Conservation (phyloP, 1,140 invertebrate species). For the Sitodiplosis mosellana region DNA sequence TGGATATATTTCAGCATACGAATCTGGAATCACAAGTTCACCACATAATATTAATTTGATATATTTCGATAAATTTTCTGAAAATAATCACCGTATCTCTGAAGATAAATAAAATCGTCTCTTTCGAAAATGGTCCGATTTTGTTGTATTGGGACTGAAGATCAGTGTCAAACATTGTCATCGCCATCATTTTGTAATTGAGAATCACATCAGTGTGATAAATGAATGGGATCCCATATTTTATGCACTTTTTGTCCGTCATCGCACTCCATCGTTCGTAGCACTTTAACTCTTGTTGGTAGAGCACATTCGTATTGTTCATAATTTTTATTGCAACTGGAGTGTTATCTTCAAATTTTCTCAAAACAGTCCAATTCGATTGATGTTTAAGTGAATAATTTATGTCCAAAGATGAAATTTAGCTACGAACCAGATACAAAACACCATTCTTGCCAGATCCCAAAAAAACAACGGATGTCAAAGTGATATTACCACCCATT, state of each 20-base stretch:
- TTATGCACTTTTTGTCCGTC: neutral
- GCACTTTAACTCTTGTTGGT: constrained; percentile 1
- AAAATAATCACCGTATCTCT: constrained; percentile 1
- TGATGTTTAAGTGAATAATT: too few relatives aligned
- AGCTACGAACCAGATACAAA: too few relatives aligned
- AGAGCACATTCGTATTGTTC: too few relatives aligned
- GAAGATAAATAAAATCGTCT: constrained; percentile 4
- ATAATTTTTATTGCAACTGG: too few relatives aligned
- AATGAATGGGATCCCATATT: neutral
- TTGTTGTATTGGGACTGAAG: neutral
- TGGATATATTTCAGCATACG: neutral
- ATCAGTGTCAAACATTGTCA: neutral
- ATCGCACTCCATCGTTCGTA: constrained; percentile 4
- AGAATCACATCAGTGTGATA: neutral
- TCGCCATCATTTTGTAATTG: neutral
- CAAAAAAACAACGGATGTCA: too few relatives aligned
- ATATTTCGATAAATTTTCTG: neutral
- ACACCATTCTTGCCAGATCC: too few relatives aligned
- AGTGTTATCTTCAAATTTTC: too few relatives aligned
- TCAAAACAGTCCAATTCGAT: too few relatives aligned
- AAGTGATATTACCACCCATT: too few relatives aligned
- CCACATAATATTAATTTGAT: neutral
- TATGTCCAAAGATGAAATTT: too few relatives aligned
- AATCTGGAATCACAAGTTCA: constrained; percentile 7
- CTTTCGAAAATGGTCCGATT: constrained; percentile 1